A percentile compares a stretch with the other conserved stretches of the same genome.
phyloP scores from a whole-genome alignment of 2,888 invertebrate species.

The Sympetrum striolatum region DNA sequence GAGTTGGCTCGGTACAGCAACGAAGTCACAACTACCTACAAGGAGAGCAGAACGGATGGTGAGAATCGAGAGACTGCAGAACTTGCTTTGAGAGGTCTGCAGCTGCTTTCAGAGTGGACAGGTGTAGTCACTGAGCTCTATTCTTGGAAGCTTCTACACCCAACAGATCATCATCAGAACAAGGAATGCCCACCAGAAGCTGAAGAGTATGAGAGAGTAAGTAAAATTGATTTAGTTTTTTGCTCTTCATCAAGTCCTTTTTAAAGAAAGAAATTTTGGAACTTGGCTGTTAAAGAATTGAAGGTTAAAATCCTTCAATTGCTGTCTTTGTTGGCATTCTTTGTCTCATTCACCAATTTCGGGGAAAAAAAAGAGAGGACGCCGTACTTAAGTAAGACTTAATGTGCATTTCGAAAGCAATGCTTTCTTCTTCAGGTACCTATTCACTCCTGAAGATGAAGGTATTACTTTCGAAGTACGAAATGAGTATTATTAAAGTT shows the following conservation, averaged over 20 bases:
- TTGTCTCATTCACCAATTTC: no score
- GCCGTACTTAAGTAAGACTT: no score
- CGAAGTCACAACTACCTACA: conserved; percentile 88
- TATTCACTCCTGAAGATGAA: no score
- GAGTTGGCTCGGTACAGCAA: conserved; percentile 90
- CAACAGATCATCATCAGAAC: conserved; percentile 96
- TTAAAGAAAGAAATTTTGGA: no score
- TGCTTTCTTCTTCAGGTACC: no score
- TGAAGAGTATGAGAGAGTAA: conserved; percentile 95
- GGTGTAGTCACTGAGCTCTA: conserved; percentile 95
- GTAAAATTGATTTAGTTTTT: conserved; percentile 46
- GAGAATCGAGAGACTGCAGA: conserved; percentile 93
- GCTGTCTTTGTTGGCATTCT: no score
- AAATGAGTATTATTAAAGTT: no score
- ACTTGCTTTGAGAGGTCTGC: conserved; percentile 89
- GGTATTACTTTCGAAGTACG: no score
- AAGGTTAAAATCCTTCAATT: no score
- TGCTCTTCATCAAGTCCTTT: neutral
- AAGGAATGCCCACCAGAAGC: conserved; percentile 94
- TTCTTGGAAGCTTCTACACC: conserved; percentile 97
- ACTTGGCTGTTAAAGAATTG: no score
- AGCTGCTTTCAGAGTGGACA: conserved; percentile 95
- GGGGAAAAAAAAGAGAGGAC: no score
- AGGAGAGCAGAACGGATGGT: conserved; percentile 88
- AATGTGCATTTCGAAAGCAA: no score